phyloP scores from a whole-genome alignment of 2,797 vertebrate genomes.

The Varecia variegata region DNA sequence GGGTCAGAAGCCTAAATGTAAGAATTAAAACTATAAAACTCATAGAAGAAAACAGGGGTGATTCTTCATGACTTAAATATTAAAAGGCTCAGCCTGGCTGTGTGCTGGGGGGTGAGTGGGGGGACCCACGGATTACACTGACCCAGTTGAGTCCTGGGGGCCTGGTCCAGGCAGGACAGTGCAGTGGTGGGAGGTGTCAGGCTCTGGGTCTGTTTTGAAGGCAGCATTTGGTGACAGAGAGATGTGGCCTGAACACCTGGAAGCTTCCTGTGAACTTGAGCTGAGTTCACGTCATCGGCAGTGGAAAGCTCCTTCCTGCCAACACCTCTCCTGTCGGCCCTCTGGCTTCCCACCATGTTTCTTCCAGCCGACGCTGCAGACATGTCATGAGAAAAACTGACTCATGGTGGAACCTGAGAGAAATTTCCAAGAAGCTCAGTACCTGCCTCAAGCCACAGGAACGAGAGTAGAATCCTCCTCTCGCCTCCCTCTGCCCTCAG shows the following conservation, averaged over 20 bases:
- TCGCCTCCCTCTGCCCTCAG: neutral
- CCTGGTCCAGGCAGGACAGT: neutral
- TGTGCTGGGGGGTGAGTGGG: no score
- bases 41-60: neutral
- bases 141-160: no score
- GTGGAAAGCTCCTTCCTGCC: neutral
- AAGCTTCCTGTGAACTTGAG: neutral
- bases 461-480: accelerated
- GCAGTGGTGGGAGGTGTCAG: neutral
- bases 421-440: no score
- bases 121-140: no score
- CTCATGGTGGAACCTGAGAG: neutral
- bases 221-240: no score
- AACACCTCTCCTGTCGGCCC: accelerated
- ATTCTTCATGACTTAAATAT: neutral
- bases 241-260: neutral
- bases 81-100: neutral
- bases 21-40: neutral
- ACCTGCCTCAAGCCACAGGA: accelerated
- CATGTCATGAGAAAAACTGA: no score
- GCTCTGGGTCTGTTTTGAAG: neutral
- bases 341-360: accelerated
- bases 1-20: neutral
- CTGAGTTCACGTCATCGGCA: neutral
- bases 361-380: neutral